Evolutionary conservation across 2,797 vertebrate species (phyloP), one percentile per base, ranked within the genome.

Genomic region (Delichon dasypus): DNA sequence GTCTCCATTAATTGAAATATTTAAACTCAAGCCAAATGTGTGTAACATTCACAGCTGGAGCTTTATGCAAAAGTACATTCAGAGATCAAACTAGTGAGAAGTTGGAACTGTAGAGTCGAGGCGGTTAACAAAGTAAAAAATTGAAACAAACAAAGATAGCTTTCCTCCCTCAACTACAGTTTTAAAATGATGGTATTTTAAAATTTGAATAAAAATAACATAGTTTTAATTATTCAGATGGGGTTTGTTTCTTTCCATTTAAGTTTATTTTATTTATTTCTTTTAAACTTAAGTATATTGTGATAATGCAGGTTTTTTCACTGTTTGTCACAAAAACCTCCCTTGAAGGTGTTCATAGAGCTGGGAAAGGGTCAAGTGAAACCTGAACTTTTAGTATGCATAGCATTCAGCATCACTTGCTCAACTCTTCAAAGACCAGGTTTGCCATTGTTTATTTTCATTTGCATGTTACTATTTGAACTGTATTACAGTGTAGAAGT

Each of bases 1-100:
- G 97, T 97, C 97, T 97, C 94, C 96, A 94, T 98, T 98, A 98
- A 98, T 97, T 98, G 97, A 97, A 98, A 98, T 98, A 97, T 96
- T 97, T 97, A 96, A 97, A 98, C 94, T 97, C 96, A 96, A 95
- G 94, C 95, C 96, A 94, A 97, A 98, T 95, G 92, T 91, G 64
- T 89, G 89, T 88, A 72, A 44, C 81, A 78, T 88, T 96, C 94
- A 90, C 96, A 95, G 97, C 97, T 97, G 96, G 97, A 97, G 87
- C 91, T 72, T 38, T 38, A 93, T 90, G 90, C 88, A 93, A 53
- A 97, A 97, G 90, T 95, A 95, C 88, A 48, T 89, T 94, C 75
- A 66, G 92, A 89, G 89, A 95, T 94, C 87, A 86, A 71, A 78
- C 80, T 88, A 88, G 62, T 23, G 76, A 90, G 93, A 90, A 48